These are phyloP conservation scores for Xylocopa sonorina DNA, from an alignment of 1,140 invertebrate species.

Conservation along the genomic window DNA sequence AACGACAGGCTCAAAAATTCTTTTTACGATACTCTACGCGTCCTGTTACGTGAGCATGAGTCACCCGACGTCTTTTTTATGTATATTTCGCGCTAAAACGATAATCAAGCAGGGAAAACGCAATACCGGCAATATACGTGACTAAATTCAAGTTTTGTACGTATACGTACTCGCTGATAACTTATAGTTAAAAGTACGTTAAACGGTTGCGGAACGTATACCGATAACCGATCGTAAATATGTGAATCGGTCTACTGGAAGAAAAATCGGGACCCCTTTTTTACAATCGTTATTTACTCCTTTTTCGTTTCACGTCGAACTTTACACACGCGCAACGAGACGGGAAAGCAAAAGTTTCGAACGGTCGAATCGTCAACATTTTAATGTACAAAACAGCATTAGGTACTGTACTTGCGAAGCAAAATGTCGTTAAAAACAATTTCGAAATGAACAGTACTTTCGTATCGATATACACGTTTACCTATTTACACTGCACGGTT, in stretches of 20 bases:
- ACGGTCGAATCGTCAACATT: neutral
- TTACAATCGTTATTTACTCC: neutral
- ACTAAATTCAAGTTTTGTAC: slow-evolving; percentile 5
- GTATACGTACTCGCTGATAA: neutral
- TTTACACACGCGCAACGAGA: neutral
- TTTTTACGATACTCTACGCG: no score
- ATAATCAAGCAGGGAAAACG: neutral
- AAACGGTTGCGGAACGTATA: neutral
- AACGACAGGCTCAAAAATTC: no score
- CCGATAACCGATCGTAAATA: neutral
- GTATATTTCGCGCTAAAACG: neutral
- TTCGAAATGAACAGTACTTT: neutral
- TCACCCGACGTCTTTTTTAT: neutral
- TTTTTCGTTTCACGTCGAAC: neutral
- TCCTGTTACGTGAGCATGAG: neutral
- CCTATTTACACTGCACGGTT: slow-evolving; percentile 24
- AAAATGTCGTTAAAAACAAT: neutral
- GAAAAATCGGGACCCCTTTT: neutral
- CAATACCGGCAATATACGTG: neutral
- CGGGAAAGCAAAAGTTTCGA: neutral
- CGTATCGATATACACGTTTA: slow-evolving; percentile 4
- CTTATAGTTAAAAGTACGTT: neutral
- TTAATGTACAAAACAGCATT: slow-evolving; percentile 13
- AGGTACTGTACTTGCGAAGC: neutral
- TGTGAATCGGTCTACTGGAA: neutral